Percentiles rank a stretch among this genome's conserved stretches.
phyloP scores from a whole-genome alignment of 2,113 vertebrate species.

The Maccullochella peelii region DNA sequence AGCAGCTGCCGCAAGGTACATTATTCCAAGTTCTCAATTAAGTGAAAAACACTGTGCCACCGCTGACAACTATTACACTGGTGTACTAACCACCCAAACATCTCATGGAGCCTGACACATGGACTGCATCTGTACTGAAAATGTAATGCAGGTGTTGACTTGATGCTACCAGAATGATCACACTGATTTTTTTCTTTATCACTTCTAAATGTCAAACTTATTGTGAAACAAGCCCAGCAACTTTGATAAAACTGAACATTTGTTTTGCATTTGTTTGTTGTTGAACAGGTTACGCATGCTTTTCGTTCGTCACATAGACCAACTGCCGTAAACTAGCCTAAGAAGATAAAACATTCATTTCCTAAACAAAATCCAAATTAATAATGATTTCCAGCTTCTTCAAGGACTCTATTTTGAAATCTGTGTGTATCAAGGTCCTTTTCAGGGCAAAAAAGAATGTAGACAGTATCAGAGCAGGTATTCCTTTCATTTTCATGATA shows the following conservation, averaged over 20 bases:
- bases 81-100: slow-evolving; percentile 22
- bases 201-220: slow-evolving; percentile 39
- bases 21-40: slow-evolving; percentile 27
- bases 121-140: slow-evolving; percentile 37
- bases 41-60: slow-evolving; percentile 6
- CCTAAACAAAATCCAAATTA: slow-evolving; percentile 10
- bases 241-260: slow-evolving; percentile 40
- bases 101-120: slow-evolving; percentile 39
- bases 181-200: slow-evolving; percentile 16
- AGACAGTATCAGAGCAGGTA: slow-evolving; percentile 40
- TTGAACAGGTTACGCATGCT: slow-evolving; percentile 57
- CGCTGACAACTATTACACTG: slow-evolving; percentile 1
- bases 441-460: slow-evolving; percentile 52
- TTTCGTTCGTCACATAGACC: slow-evolving; percentile 33
- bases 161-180: slow-evolving; percentile 5
- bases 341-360: slow-evolving; percentile 28
- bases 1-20: slow-evolving; percentile 21
- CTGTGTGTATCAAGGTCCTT: slow-evolving; percentile 44
- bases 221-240: slow-evolving; percentile 42
- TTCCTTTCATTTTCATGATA: slow-evolving; percentile 38
- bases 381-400: slow-evolving; percentile 30
- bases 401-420: slow-evolving; percentile 48
- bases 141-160: slow-evolving; percentile 15
- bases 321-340: slow-evolving; percentile 24
- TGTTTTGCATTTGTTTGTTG: slow-evolving; percentile 50